Conservation (phyloP, 1,140 invertebrate genomes). For the Pemphigus obesinymphae region DNA sequence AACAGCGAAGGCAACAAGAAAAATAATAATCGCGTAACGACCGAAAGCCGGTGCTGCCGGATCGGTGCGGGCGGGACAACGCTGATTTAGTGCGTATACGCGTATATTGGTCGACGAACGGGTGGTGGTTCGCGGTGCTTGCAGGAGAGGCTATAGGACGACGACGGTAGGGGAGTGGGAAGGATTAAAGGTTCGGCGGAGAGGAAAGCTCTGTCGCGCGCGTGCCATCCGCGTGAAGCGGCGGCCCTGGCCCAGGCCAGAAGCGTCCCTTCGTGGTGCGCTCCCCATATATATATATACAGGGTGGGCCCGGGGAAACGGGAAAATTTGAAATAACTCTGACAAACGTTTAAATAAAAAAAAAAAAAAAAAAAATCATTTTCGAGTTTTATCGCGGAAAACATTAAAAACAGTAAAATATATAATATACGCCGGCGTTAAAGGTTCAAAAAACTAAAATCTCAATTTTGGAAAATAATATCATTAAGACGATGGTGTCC, state of each 20-base stretch:
- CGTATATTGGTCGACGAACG: neutral
- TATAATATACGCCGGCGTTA: no score
- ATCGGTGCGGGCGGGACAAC: no score
- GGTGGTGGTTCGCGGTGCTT: neutral
- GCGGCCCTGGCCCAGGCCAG: neutral
- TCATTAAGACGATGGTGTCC: no score
- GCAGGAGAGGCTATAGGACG: neutral
- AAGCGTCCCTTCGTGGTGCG: constrained; percentile 18
- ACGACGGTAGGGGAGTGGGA: neutral
- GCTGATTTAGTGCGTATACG: neutral
- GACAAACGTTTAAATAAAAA: no score
- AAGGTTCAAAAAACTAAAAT: no score
- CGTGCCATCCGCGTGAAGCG: constrained; percentile 8
- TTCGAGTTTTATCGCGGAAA: no score
- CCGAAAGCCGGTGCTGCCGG: constrained; percentile 4
- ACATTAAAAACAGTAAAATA: no score
- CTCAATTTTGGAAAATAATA: no score
- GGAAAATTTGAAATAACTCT: no score
- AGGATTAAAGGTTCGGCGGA: neutral
- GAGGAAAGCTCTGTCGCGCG: neutral
- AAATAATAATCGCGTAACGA: constrained; percentile 15
- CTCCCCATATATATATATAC: neutral
- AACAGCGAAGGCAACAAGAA: constrained; percentile 8
- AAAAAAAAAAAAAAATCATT: no score
- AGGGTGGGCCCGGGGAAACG: no score